A percentile compares a stretch with the other conserved stretches of the same genome.
These are phyloP conservation scores for Theonella swinhoei DNA, from an alignment of 37 sponge, comb jelly and placozoan species.

Conservation along the genomic window DNA sequence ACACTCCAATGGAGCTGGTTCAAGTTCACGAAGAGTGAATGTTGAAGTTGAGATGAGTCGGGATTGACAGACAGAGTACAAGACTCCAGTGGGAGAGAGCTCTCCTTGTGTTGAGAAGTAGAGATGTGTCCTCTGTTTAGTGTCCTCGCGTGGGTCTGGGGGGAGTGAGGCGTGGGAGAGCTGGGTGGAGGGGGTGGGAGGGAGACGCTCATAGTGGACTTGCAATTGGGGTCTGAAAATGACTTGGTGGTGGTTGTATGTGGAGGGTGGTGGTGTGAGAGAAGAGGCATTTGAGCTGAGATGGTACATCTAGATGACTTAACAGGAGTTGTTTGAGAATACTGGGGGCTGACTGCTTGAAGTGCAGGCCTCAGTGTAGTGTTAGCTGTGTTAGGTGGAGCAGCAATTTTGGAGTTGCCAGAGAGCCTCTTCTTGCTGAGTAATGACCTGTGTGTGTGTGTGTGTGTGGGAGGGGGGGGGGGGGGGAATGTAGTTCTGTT, in stretches of 20 bases:
- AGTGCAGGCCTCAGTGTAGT: not conserved
- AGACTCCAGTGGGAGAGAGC: not conserved
- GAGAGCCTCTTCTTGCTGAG: not conserved
- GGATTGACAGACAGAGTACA: slow-evolving; percentile 1
- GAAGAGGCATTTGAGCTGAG: not conserved
- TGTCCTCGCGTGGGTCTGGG: not conserved
- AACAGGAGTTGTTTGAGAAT: not conserved
- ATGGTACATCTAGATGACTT: not conserved
- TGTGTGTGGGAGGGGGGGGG: no score
- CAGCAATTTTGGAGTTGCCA: not conserved
- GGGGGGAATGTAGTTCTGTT: no score
- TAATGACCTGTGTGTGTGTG: not conserved
- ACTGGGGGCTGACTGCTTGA: no score
- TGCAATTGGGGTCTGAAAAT: no score
- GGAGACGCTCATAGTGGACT: not conserved
- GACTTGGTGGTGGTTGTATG: no score
- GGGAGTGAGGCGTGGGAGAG: slow-evolving; percentile 33
- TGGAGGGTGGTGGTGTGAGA: not conserved
- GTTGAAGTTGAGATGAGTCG: not conserved
- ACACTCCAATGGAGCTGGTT: slow-evolving; percentile 11
- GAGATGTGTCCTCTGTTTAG: not conserved
- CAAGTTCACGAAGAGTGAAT: slow-evolving; percentile 16
- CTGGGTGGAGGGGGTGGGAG: not conserved
- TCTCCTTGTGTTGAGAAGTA: not conserved
- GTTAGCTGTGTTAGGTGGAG: not conserved